Conservation (phyloP, 2,888 invertebrate species). For the Unio pictorum region DNA sequence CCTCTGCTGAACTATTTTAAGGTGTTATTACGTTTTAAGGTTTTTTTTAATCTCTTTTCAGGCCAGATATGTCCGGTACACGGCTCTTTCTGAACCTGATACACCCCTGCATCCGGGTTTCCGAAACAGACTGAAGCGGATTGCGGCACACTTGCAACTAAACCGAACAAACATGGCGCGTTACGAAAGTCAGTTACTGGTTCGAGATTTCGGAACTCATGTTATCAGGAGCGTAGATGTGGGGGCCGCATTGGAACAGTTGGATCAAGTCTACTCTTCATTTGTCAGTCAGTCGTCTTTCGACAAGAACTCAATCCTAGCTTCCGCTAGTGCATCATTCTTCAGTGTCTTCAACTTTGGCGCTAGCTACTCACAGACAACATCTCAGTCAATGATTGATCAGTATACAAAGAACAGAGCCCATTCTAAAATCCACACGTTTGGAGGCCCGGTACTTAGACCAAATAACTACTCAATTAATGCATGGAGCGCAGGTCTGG, state of each 20-base stretch:
- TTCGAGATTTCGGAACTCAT: constrained; percentile 63
- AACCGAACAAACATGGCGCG: constrained; percentile 47
- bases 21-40: no score
- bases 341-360: constrained; percentile 37
- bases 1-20: no score
- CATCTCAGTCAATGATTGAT: constrained; percentile 22
- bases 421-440: constrained; percentile 32
- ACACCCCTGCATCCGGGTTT: constrained; percentile 12
- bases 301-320: constrained; percentile 28
- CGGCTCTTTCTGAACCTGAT: no score
- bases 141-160: constrained; percentile 45
- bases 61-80: constrained; percentile 4
- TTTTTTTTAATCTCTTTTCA: not conserved
- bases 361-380: constrained; percentile 21
- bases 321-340: constrained; percentile 53
- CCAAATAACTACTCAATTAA: constrained; percentile 48
- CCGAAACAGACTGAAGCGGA: constrained; percentile 43
- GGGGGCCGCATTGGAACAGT: constrained; percentile 47
- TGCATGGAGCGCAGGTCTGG: constrained; percentile 43
- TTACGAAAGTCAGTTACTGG: constrained; percentile 57
- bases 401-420: constrained; percentile 36
- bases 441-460: constrained; percentile 47
- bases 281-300: constrained; percentile 23
- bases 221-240: constrained; percentile 51
- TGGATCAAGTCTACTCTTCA: constrained; percentile 40